These are phyloP conservation scores for Tricholauxania praeusta DNA, from an alignment of 2,888 invertebrate species.

Conservation along the genomic window DNA sequence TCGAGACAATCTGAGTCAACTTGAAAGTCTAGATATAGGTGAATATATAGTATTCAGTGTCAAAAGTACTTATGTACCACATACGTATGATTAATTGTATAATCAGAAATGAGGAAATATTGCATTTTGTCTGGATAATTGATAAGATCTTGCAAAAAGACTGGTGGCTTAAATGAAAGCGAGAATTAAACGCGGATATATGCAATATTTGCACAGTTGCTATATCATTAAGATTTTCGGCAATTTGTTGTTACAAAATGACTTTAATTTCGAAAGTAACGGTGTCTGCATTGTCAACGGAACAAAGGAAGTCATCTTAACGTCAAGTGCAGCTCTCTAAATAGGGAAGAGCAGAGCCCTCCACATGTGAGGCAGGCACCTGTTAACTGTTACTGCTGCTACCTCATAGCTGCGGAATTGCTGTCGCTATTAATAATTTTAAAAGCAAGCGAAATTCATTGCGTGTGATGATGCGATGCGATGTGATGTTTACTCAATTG, in stretches of 20 bases:
- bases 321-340: no score
- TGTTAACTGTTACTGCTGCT: constrained; percentile 13
- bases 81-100: no score
- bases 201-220: constrained; percentile 23
- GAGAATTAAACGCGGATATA: neutral
- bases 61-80: no score
- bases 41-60: no score
- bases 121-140: no score
- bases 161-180: neutral
- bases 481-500: constrained; percentile 39
- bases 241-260: no score
- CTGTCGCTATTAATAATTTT: constrained; percentile 13
- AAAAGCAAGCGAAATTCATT: constrained; percentile 25
- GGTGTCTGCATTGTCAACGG: no score
- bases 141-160: neutral
- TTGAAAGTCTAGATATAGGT: no score
- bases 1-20: no score
- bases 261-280: no score
- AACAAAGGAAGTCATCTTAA: no score
- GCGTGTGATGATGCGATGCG: constrained; percentile 14
- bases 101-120: no score
- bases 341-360: neutral
- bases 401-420: neutral
- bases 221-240: neutral
- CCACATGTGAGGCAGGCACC: neutral